Evolutionary conservation across 2,888 invertebrate species (phyloP), one percentile per base, ranked within the genome.

Genomic region (Drosophila setosimentum): DNA sequence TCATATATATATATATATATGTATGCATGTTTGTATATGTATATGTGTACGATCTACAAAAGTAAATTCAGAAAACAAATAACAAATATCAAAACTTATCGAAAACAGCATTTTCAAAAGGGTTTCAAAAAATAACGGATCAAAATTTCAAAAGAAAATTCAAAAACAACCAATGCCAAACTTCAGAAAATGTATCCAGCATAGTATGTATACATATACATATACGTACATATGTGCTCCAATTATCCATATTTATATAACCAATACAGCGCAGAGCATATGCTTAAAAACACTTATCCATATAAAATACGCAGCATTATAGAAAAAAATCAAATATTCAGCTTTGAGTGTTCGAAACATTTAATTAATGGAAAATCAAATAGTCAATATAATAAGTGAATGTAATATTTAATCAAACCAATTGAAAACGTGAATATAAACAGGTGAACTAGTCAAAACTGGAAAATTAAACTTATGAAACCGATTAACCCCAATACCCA

Each of bases 41-140:
- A 30, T 57, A 45, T 27, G n/a, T 32, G 21, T 42, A 3, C 18
- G 48, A 29, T 18, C 27, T 29, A 45, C 8, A 45, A 45, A 24
- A 24, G 24, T 8, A 16, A 45, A 45, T 45, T 45, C 45, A 8
- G 45, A 45, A 1, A 45, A 40, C n/a, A 40, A 40, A n/a, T 2
- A 24, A 13, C 24, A 45, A 24, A 24, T 13, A 45, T 6, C 11
- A 45, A 45, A 45, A 18, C 27, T 18, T 49, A 27, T 18, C 27
- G 18, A 5, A 64, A 68, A 71, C 86, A 70, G 87, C 81, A 84
- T 88, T 84, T 80, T 81, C 74, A 68, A 78, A 80, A 74, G 89
- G 84, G 89, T 84, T 84, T 84, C 84, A 84, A 88, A 86, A 80
- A 61, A 58, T 61, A 54, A 65, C 35, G 76, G 67, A 80, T 70